These are phyloP conservation scores for Florisuga fusca DNA, from an alignment of 2,797 vertebrate species.

Conservation along the genomic window DNA sequence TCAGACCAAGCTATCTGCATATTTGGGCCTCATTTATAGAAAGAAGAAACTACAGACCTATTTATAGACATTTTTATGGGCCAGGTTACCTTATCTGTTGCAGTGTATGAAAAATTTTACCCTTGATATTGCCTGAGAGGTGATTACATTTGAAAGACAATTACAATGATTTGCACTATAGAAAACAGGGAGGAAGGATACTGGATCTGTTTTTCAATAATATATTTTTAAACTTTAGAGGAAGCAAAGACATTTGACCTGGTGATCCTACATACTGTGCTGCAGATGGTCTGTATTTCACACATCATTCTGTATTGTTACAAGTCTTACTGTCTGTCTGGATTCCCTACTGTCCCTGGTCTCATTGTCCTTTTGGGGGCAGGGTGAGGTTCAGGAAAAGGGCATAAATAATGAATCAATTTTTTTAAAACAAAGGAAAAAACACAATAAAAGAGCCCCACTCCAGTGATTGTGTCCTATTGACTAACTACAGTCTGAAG, in stretches of 20 bases:
- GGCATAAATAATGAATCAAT: neutral
- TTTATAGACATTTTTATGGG: neutral
- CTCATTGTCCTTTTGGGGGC: neutral
- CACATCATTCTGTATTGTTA: neutral
- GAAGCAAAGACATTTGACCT: neutral
- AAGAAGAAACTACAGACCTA: neutral
- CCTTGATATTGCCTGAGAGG: neutral
- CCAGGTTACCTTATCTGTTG: neutral
- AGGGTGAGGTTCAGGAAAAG: neutral
- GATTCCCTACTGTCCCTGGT: neutral
- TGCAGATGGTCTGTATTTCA: neutral
- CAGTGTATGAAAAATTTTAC: neutral
- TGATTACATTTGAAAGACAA: neutral
- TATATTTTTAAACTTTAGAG: neutral
- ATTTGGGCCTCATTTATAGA: neutral
- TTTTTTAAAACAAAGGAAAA: neutral
- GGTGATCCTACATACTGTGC: fast-evolving
- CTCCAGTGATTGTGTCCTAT: neutral
- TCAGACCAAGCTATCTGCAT: neutral
- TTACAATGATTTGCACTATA: neutral
- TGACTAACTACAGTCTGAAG: neutral
- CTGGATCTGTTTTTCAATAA: neutral
- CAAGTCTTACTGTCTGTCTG: neutral
- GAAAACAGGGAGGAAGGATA: neutral
- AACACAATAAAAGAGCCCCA: neutral